These are phyloP conservation scores for Nothobranchius kuhntae DNA, from an alignment of 2,113 vertebrate species.

Conservation along the genomic window DNA sequence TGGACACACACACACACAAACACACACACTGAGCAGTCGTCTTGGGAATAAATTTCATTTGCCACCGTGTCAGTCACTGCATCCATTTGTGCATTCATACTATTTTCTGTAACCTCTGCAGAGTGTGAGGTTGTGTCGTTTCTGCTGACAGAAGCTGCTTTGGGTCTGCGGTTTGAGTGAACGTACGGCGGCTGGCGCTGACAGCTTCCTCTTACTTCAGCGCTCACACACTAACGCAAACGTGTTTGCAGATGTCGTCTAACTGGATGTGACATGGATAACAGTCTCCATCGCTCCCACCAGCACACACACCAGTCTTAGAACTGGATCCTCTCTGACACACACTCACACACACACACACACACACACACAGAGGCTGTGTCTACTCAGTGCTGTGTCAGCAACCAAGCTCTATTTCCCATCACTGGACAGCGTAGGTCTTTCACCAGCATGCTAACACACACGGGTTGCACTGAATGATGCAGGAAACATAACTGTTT, in stretches of 20 bases:
- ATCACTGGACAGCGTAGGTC: slow-evolving; percentile 30
- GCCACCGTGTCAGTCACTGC: slow-evolving; percentile 53
- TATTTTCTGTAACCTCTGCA: slow-evolving; percentile 58
- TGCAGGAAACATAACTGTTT: no score
- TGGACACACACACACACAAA: slow-evolving; percentile 61
- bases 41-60: slow-evolving; percentile 66
- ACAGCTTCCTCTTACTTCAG: slow-evolving; percentile 62
- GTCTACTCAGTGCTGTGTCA: slow-evolving; percentile 68
- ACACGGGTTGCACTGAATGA: no score
- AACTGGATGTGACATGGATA: slow-evolving; percentile 78
- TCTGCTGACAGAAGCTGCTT: slow-evolving; percentile 70
- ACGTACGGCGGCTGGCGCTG: slow-evolving; percentile 56
- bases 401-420: slow-evolving; percentile 62
- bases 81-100: slow-evolving; percentile 63
- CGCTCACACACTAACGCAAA: slow-evolving; percentile 49
- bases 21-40: slow-evolving; percentile 23
- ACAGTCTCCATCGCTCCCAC: slow-evolving; percentile 75
- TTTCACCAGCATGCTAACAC: slow-evolving; percentile 23
- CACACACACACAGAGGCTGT: slow-evolving; percentile 37
- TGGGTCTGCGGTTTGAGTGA: slow-evolving; percentile 62
- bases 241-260: slow-evolving; percentile 76
- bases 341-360: no score
- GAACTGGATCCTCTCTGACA: slow-evolving; percentile 30
- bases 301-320: slow-evolving; percentile 59
- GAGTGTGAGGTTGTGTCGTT: slow-evolving; percentile 46